phyloP scores from a whole-genome alignment of 2,113 vertebrate genomes.

The Sceloporus undulatus region DNA sequence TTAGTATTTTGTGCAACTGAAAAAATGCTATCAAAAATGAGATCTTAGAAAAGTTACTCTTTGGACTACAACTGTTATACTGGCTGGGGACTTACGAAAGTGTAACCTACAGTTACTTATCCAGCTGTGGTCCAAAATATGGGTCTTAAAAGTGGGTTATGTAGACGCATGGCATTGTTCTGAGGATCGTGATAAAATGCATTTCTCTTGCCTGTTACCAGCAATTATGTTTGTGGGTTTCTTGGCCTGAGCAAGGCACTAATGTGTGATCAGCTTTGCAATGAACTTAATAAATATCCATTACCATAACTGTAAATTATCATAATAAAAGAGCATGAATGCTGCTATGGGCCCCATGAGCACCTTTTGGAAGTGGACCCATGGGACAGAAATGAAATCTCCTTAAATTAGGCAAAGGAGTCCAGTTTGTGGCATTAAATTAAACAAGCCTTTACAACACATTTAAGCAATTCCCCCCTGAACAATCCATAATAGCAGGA shows the following conservation, averaged over 20 bases:
- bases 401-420: background rate
- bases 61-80: too few relatives aligned
- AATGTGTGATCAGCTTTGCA: constrained; percentile 1
- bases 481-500: background rate
- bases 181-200: background rate
- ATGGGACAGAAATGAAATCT: constrained; percentile 4
- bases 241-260: background rate
- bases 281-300: constrained; percentile 18
- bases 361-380: background rate
- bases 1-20: too few relatives aligned
- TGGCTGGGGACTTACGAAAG: too few relatives aligned
- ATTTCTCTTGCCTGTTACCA: background rate
- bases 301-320: background rate
- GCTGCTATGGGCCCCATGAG: background rate
- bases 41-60: too few relatives aligned
- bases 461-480: background rate
- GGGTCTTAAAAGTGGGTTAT: background rate
- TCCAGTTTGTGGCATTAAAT: constrained; percentile 7
- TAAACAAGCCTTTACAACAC: background rate
- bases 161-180: background rate
- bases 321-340: constrained; percentile 2
- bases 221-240: constrained; percentile 1
- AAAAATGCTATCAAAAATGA: too few relatives aligned
- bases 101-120: too few relatives aligned
- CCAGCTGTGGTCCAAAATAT: background rate